Percentiles rank a stretch among this genome's conserved stretches.
phyloP scores from a whole-genome alignment of 2,113 vertebrate genomes.

The Psilopsiagon aurifrons region DNA sequence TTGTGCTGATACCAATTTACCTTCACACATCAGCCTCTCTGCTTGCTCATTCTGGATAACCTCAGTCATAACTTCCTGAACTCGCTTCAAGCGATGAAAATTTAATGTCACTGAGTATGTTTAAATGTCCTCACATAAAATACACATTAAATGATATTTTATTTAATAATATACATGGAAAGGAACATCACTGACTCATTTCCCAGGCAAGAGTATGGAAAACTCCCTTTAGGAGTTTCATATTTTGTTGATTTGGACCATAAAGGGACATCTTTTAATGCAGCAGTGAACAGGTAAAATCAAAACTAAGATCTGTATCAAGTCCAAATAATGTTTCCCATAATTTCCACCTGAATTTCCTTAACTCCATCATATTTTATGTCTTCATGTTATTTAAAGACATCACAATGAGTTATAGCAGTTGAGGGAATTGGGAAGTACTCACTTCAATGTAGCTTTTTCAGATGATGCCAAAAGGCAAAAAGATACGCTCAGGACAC shows the following conservation, averaged over 20 bases:
- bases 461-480: constrained; percentile 9
- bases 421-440: neutral
- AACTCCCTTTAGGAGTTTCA: neutral
- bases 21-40: neutral
- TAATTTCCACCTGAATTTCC: constrained; percentile 64
- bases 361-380: constrained; percentile 48
- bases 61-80: neutral
- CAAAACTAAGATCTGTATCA: neutral
- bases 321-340: neutral
- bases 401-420: constrained; percentile 29
- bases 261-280: neutral
- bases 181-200: neutral
- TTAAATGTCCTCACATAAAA: neutral
- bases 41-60: neutral
- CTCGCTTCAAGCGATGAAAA: neutral
- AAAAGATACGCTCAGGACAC: neutral
- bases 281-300: neutral
- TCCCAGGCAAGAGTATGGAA: neutral
- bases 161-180: neutral
- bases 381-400: constrained; percentile 25
- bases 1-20: neutral
- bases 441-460: neutral
- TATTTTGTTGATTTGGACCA: neutral
- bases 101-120: neutral
- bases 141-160: neutral